Evolutionary conservation across 2,888 invertebrate species (phyloP), one percentile per base, ranked within the genome.

Genomic region (Synergus itoensis): DNA sequence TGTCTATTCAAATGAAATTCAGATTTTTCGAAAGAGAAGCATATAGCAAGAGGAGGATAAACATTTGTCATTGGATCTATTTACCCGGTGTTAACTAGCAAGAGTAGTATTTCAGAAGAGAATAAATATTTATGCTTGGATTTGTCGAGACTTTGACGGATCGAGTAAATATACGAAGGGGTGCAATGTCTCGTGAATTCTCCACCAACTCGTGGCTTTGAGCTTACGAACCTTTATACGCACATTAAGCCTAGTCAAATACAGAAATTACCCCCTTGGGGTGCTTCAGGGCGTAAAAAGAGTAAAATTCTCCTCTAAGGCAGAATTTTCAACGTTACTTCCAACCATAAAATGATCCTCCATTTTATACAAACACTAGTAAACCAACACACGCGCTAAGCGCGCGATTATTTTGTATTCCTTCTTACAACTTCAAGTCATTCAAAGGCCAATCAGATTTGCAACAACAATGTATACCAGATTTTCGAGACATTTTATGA

Each of bases 101-200:
- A 28, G 28, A 60, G 21, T 21, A 21, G 11, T 4, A 21, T 21
- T 21, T 60, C 60, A 21, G 21, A 60, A 21, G 21, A 60, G 12
- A 21, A 60, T 21, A 21, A 60, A 60, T 60, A 60, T 60, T 60
- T 21, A 60, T 60, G 60, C n/a, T 18, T 21, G 60, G 12, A 53
- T 53, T 53, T 53, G n/a, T 53, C 2, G n/a, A 53, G 53, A n/a
- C 53, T 45, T 45, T 53, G 53, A 53, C 5, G 1, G n/a, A 53
- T 53, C n/a, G n/a, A 53, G 53, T n/a, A 53, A 53, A 53, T 53
- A 53, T 53, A n/a, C 53, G 53, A 53, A 53, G 53, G n/a, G 53
- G 53, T 53, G 53, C 53, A 48, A 53, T 53, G n/a, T n/a, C 53
- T 53, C n/a, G 28, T 7, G 16, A 53, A 53, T 53, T n/a, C 53